phyloP scores from a whole-genome alignment of 1,140 invertebrate species.

The Lucilia cuprina region DNA sequence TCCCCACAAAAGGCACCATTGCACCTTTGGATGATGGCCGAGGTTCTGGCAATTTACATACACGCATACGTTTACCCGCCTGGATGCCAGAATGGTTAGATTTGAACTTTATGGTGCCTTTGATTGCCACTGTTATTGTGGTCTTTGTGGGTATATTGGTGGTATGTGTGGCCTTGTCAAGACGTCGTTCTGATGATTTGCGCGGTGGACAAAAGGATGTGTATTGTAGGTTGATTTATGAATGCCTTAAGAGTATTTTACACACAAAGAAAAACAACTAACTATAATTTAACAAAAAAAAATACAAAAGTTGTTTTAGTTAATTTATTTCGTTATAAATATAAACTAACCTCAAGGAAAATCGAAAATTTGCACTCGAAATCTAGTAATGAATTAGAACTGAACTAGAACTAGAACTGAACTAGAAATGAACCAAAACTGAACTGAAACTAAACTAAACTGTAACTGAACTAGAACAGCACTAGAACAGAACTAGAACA shows the following conservation, averaged over 20 bases:
- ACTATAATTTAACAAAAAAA: neutral
- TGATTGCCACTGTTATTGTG: constrained; percentile 83
- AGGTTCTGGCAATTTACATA: constrained; percentile 62
- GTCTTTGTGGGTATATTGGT: constrained; percentile 88
- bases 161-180: constrained; percentile 83
- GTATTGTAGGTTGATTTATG: constrained; percentile 67
- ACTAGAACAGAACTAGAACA: too few relatives aligned
- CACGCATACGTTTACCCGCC: constrained; percentile 70
- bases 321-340: neutral
- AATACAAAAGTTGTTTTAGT: neutral
- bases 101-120: constrained; percentile 84
- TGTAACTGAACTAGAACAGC: too few relatives aligned
- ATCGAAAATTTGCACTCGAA: too few relatives aligned
- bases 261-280: neutral
- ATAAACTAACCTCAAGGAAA: neutral
- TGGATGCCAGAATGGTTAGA: constrained; percentile 88
- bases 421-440: too few relatives aligned
- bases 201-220: constrained; percentile 78
- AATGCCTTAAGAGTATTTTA: neutral
- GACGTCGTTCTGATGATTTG: constrained; percentile 79
- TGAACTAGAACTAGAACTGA: too few relatives aligned
- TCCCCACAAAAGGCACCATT: constrained; percentile 71
- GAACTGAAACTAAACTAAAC: too few relatives aligned
- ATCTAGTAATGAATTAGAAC: too few relatives aligned
- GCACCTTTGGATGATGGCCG: constrained; percentile 75